These are phyloP conservation scores for Saguinus imperator DNA, from an alignment of 2,113 vertebrate genomes.

Conservation along the genomic window DNA sequence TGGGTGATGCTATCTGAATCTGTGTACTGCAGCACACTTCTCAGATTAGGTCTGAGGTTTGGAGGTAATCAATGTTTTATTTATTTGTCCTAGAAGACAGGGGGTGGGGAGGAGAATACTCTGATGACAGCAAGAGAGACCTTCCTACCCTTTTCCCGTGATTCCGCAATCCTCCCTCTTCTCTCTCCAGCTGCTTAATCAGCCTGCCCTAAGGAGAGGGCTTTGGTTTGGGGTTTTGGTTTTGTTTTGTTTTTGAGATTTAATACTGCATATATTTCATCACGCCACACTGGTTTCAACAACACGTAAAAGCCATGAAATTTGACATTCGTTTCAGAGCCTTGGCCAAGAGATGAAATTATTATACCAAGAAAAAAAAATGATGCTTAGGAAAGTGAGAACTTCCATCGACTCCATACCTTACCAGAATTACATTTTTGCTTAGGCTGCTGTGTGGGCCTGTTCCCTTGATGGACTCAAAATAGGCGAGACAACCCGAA, in stretches of 20 bases:
- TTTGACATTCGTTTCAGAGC: slow-evolving; percentile 49
- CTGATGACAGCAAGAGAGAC: slow-evolving; percentile 32
- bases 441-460: not conserved
- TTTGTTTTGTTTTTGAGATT: slow-evolving; percentile 57
- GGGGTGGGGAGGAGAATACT: not conserved
- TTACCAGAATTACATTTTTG: not conserved
- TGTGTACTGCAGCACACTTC: not conserved
- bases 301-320: slow-evolving; percentile 60
- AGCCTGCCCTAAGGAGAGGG: slow-evolving; percentile 10
- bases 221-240: slow-evolving; percentile 25
- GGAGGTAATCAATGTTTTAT: slow-evolving; percentile 4
- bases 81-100: slow-evolving; percentile 20
- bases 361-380: not conserved
- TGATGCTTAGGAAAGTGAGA: not conserved
- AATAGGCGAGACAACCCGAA: not conserved
- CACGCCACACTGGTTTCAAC: slow-evolving; percentile 35
- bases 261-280: slow-evolving; percentile 53
- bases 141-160: not conserved
- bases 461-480: not conserved
- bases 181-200: not conserved
- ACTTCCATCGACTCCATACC: not conserved
- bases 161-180: not conserved
- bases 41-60: not conserved
- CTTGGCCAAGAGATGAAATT: slow-evolving; percentile 47
- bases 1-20: not conserved